Percentiles rank a stretch among this genome's conserved stretches.
These are phyloP conservation scores for Eristalis tenax DNA, from an alignment of 2,888 invertebrate species.

Conservation along the genomic window DNA sequence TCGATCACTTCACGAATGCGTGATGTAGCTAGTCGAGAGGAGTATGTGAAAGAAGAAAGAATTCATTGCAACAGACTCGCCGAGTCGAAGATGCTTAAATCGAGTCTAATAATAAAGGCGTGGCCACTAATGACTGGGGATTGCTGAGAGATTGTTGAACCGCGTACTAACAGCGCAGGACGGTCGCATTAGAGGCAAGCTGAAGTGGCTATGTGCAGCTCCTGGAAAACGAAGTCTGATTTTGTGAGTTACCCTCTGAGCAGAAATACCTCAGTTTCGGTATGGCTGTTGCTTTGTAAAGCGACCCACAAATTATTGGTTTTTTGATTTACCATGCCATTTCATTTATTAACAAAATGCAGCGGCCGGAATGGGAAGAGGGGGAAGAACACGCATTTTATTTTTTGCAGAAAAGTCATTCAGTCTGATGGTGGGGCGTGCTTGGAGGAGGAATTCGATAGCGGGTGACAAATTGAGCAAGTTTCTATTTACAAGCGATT, in stretches of 20 bases:
- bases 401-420: background rate
- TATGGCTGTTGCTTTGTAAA: conserved; percentile 74
- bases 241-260: conserved; percentile 81
- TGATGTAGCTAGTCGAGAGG: background rate
- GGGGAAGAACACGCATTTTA: background rate
- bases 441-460: background rate
- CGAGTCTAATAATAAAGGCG: conserved; percentile 32
- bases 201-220: background rate
- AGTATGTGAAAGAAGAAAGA: background rate
- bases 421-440: background rate
- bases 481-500: background rate
- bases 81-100: background rate
- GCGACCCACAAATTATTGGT: background rate
- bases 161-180: background rate
- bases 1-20: conserved; percentile 26
- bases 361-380: conserved; percentile 22
- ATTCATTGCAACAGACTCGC: background rate
- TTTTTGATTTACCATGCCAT: conserved; percentile 39
- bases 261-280: conserved; percentile 79
- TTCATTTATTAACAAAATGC: conserved; percentile 46
- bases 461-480: background rate
- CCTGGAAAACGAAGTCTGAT: background rate
- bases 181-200: background rate
- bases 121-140: conserved; percentile 33
- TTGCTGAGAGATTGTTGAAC: background rate